Conservation (phyloP, 2,797 vertebrate species). For the Darevskia mixta region DNA sequence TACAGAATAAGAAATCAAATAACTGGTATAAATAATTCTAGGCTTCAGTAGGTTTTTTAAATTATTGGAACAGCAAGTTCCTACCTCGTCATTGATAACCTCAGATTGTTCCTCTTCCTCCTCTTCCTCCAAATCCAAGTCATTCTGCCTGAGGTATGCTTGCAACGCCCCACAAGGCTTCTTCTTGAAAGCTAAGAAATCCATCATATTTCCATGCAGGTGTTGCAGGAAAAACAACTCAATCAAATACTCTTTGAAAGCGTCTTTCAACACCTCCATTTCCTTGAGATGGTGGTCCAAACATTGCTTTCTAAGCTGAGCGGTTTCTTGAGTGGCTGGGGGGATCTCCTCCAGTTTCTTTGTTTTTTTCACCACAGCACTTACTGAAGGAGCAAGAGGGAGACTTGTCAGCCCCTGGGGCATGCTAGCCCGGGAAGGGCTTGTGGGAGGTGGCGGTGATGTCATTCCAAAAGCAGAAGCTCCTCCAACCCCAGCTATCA, state of each 20-base stretch:
- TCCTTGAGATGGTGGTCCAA: slow-evolving; percentile 92
- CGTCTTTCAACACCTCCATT: slow-evolving; percentile 92
- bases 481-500: slow-evolving; percentile 86
- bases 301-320: slow-evolving; percentile 93
- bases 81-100: slow-evolving; percentile 99
- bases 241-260: slow-evolving; percentile 93
- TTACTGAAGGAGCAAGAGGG: slow-evolving; percentile 82
- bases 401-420: slow-evolving; percentile 85
- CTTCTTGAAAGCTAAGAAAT: slow-evolving; percentile 96
- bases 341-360: slow-evolving; percentile 95
- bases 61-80: slow-evolving; percentile 1
- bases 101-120: slow-evolving; percentile 97
- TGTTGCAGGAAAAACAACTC: slow-evolving; percentile 98
- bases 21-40: no score
- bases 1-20: not conserved
- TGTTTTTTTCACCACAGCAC: slow-evolving; percentile 84
- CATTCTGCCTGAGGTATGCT: slow-evolving; percentile 94
- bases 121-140: slow-evolving; percentile 95
- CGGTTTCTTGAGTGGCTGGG: slow-evolving; percentile 91
- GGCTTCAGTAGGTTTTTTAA: not conserved
- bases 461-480: slow-evolving; percentile 86
- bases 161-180: slow-evolving; percentile 94
- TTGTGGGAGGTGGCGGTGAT: slow-evolving; percentile 88
- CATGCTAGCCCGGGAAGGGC: slow-evolving; percentile 87
- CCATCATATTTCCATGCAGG: slow-evolving; percentile 99